Base-by-base conservation (phyloP, 2,113 vertebrate genomes). In the Nettapus auritus region DNA sequence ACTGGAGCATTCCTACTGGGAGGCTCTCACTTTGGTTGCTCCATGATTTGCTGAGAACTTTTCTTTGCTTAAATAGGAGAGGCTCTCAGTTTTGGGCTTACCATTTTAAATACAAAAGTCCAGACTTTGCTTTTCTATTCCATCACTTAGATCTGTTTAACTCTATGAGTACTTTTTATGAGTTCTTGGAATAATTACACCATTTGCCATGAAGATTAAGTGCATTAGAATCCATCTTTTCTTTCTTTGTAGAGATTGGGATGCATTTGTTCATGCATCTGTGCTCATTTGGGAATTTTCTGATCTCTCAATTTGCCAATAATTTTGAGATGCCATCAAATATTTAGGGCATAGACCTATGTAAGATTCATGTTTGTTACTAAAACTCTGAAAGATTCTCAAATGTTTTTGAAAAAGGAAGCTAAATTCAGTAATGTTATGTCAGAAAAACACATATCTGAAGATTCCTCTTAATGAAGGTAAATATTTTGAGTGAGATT, bases 1-100 rank as follows among this genome's bases (percentile, higher is more conserved):
- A 75, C 48, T 73, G 68, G 71, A 82, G 40, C 19, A 76, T 82
- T 90, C 31, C 80, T 89, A 33, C 21, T 78, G 73, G 53, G 82
- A 94, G 11, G 5, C 55, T 6, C 26, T 88, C 71, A 8, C 34
- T 89, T 40, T 73, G 28, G 55, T n/a, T 91, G 42, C 28, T 63
- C 8, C 2, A 1, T 53, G 60, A 64, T 75, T 93, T 93, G 6
- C 29, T 84, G 44, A 69, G 33, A 75, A 75, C 11, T 55, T 91
- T 81, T 56, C 6, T 8, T 79, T 68, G 52, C n/a, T 84, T 44
- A 73, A 44, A 55, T 57, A 81, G 52, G 7, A 31, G 13, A 71
- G 17, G 2, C 26, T 82, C 8, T 71, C 8, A 6, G 11, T 38
- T 82, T 91, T 74, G 17, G 68, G 25, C 7, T 48, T 78, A 86